Percentiles rank a stretch among this genome's conserved stretches.
Evolutionary conservation across 2,113 vertebrate species (phyloP).

Genomic region (Calypte anna): DNA sequence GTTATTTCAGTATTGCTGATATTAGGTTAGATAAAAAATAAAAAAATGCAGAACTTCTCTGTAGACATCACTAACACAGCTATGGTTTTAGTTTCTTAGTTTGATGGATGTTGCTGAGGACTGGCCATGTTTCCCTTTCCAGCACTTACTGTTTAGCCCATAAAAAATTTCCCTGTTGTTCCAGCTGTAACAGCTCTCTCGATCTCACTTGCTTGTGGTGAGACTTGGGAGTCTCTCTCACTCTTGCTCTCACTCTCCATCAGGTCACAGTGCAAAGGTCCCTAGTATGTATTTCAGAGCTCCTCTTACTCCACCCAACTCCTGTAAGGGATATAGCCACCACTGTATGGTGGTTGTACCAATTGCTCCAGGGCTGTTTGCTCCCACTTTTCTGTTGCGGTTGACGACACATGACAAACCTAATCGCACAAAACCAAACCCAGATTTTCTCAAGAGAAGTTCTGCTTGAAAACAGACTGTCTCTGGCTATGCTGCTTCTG

Average conservation of each 20-base stretch:
- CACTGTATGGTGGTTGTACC: constrained; percentile 87
- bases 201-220: background rate
- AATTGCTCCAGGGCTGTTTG: constrained; percentile 96
- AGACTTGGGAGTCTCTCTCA: background rate
- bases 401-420: constrained; percentile 98
- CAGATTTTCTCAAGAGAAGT: constrained; percentile 80
- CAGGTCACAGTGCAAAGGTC: background rate
- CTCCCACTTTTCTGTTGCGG: constrained; percentile 99
- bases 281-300: background rate
- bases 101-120: background rate
- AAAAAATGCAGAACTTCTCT: background rate
- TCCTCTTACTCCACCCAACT: background rate
- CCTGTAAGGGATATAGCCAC: constrained; percentile 82
- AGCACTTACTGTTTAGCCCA: background rate
- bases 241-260: background rate
- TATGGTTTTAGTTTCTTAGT: background rate
- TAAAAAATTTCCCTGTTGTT: background rate
- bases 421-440: constrained; percentile 91
- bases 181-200: background rate
- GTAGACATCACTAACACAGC: background rate
- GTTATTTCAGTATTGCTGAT: background rate
- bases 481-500: constrained; percentile 45
- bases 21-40: background rate
- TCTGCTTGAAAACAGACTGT: constrained; percentile 69
- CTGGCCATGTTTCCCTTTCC: constrained; percentile 17